These are phyloP conservation scores for Platalea minor DNA, from an alignment of 2,797 vertebrate species.

Conservation along the genomic window DNA sequence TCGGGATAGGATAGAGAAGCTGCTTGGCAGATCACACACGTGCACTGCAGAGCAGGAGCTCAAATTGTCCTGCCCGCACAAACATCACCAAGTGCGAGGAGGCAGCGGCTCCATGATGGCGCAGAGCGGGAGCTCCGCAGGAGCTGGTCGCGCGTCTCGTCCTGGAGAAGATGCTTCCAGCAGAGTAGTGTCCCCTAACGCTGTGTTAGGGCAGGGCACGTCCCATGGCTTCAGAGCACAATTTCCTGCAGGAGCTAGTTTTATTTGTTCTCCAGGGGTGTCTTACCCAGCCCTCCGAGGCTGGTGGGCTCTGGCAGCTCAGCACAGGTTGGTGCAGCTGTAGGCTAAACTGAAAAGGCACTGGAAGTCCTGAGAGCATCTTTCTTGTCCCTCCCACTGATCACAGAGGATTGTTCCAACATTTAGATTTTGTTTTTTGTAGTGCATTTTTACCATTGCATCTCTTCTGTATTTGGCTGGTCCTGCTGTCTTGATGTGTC, in stretches of 20 bases:
- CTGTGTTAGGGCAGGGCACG: not conserved
- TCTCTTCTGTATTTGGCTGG: not conserved
- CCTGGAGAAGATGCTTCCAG: not conserved
- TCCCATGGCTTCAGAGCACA: not conserved
- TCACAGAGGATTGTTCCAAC: not conserved
- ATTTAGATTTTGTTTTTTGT: accelerated
- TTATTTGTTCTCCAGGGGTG: not conserved
- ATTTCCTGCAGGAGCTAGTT: not conserved
- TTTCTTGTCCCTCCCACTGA: not conserved
- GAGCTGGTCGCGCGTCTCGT: accelerated
- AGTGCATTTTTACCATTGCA: not conserved
- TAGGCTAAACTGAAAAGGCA: not conserved
- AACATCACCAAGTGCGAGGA: accelerated
- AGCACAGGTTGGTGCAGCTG: not conserved
- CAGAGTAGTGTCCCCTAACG: accelerated
- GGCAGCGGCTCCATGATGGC: accelerated
- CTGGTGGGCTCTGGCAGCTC: not conserved
- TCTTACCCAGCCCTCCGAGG: not conserved
- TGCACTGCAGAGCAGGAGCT: not conserved
- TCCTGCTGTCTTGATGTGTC: not conserved
- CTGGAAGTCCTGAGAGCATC: not conserved
- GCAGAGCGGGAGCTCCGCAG: not conserved
- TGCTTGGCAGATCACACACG: not conserved
- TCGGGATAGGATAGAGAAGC: not conserved
- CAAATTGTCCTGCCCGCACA: accelerated